Base-by-base conservation (phyloP, 2,888 invertebrate genomes). In the Rhagonycha fulva region DNA sequence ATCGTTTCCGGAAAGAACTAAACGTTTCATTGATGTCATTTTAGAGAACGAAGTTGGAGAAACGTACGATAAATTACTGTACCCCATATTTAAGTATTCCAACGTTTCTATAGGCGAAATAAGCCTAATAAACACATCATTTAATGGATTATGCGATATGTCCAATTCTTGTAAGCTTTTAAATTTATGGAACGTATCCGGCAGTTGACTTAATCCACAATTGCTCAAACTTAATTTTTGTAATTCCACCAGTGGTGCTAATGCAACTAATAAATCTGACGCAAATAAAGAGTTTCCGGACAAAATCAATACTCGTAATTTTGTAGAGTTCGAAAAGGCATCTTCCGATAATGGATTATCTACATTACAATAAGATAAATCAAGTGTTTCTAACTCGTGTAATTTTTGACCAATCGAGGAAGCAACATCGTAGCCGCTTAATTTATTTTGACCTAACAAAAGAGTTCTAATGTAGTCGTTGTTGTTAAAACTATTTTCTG, bases 41-140 rank as follows among this genome's bases (percentile, higher is more conserved):
- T 92, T 91, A 4, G 92, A 90, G 83, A 94, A 94, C 3, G 92
- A 91, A 30, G 91, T 89, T 60, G 92, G 92, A 0, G 92, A 91
- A 72, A 94, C 89, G 79, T 91, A 89, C 0, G 92, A 92, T 3
- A 94, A 87, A 83, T 92, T 91, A 85, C 93, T 93, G 84, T 93
- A 93, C 7, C 93, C 93, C 93, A 94, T 93, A 84, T 94, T 93
- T 4, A 94, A 87, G 82, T 92, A 93, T 85, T 93, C 92, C 32
- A 94, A 86, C 12, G 92, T 91, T 76, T 91, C 90, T 1, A 94
- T 85, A 0, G 93, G 93, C 3, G 91, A 91, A 14, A 93, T 85
- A 26, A 93, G 85, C 81, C 90, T 90, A 9, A 92, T 91, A 84
- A 93, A 93, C 0, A 92, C 93, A 82, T 93, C 91, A 66, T 91